These are phyloP conservation scores for Odontamblyopus lacepedii DNA, from an alignment of 2,797 vertebrate genomes.

Conservation along the genomic window DNA sequence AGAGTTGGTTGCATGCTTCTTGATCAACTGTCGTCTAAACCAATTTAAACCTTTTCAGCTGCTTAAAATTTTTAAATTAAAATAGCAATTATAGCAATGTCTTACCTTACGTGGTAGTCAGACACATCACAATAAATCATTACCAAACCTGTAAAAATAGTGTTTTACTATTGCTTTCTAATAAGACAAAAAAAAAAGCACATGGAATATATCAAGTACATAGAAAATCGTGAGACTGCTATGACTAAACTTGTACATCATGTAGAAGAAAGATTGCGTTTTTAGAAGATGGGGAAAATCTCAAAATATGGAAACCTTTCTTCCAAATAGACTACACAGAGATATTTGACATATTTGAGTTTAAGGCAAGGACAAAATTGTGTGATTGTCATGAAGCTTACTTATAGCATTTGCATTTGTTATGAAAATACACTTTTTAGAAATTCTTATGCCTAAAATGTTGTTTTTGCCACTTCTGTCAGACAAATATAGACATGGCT, in stretches of 20 bases:
- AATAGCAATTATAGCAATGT: no score
- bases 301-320: constrained; percentile 10
- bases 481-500: constrained; percentile 19
- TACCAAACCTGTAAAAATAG: no score
- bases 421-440: background rate
- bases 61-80: background rate
- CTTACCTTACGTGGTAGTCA: background rate
- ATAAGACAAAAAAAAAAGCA: background rate
- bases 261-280: background rate
- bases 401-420: background rate
- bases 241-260: background rate
- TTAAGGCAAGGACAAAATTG: background rate
- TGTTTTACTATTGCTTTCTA: no score
- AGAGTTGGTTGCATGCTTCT: background rate
- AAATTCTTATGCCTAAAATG: background rate
- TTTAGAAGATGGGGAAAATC: background rate
- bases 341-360: background rate
- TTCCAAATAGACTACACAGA: background rate
- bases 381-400: background rate
- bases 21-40: background rate
- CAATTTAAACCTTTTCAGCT: background rate
- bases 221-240: no score
- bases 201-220: no score
- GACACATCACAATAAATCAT: no score
- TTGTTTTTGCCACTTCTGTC: constrained; percentile 1